Conservation (phyloP, 2,888 invertebrate species). For the Ichneumoninae sp. region DNA sequence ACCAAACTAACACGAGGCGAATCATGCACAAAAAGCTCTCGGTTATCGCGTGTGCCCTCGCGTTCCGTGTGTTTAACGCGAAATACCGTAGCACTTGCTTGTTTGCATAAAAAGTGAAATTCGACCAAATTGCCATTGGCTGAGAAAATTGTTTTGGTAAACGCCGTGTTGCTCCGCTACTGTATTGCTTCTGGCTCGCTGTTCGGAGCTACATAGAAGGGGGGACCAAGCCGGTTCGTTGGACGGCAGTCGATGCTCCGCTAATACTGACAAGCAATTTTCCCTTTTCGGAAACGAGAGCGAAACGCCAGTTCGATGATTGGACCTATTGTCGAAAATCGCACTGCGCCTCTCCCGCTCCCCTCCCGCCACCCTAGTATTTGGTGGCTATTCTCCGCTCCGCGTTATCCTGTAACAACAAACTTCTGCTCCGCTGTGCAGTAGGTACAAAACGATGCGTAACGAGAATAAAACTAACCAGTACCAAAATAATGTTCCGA, state of each 20-base stretch:
- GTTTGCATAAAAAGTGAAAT: conserved; percentile 58
- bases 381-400: conserved; percentile 2
- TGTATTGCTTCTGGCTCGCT: conserved; percentile 49
- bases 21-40: conserved; percentile 32
- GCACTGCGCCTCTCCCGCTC: neutral
- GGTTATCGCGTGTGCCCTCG: neutral
- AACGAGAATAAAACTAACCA: conserved; percentile 34
- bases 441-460: conserved; percentile 40
- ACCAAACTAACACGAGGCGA: conserved; percentile 45
- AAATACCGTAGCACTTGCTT: conserved; percentile 31
- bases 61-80: conserved; percentile 10
- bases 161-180: conserved; percentile 38
- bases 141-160: conserved; percentile 71
- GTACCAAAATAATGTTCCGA: neutral
- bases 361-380: neutral
- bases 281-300: conserved; percentile 47
- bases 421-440: conserved; percentile 35
- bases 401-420: conserved; percentile 40
- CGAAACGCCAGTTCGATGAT: conserved; percentile 56
- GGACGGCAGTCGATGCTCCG: conserved; percentile 18
- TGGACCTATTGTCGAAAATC: conserved; percentile 65
- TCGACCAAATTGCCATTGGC: conserved; percentile 69
- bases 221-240: neutral
- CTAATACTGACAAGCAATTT: conserved; percentile 53
- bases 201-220: neutral